Conservation (phyloP, 2,797 vertebrate genomes). For the Tragopan temminckii region DNA sequence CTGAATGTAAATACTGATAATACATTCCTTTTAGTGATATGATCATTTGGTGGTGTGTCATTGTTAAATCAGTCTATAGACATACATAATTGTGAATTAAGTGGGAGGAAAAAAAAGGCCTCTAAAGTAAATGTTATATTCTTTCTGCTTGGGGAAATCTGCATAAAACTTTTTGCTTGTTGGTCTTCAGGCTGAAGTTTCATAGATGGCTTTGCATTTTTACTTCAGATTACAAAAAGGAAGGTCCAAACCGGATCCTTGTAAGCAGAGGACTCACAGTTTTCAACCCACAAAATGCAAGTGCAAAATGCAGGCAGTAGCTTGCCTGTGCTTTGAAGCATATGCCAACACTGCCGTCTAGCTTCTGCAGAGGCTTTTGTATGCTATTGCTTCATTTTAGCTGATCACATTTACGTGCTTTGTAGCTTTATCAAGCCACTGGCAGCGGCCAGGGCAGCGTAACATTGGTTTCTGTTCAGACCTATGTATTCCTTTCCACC, state of each 20-base stretch:
- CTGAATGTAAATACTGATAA: background rate
- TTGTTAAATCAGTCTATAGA: background rate
- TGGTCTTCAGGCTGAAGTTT: background rate
- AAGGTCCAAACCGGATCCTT: background rate
- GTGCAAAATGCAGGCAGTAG: background rate
- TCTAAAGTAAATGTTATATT: background rate
- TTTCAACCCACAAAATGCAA: accelerated
- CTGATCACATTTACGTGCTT: accelerated
- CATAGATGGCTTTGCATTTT: background rate
- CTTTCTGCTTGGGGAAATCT: background rate
- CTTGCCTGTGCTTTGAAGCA: background rate
- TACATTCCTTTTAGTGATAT: background rate
- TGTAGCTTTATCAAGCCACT: background rate
- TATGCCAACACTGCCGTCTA: slow-evolving; percentile 10
- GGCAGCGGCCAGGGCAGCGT: accelerated
- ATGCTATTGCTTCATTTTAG: background rate
- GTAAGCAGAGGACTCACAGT: accelerated
- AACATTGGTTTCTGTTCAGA: background rate
- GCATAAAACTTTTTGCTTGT: background rate
- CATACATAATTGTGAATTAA: background rate
- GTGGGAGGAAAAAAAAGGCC: background rate
- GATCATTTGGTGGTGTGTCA: background rate
- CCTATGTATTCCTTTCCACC: background rate
- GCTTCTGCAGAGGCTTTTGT: background rate
- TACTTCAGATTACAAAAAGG: background rate